These are phyloP conservation scores for Phyllotis vaccarum DNA, from an alignment of 2,797 vertebrate species.

Conservation along the genomic window DNA sequence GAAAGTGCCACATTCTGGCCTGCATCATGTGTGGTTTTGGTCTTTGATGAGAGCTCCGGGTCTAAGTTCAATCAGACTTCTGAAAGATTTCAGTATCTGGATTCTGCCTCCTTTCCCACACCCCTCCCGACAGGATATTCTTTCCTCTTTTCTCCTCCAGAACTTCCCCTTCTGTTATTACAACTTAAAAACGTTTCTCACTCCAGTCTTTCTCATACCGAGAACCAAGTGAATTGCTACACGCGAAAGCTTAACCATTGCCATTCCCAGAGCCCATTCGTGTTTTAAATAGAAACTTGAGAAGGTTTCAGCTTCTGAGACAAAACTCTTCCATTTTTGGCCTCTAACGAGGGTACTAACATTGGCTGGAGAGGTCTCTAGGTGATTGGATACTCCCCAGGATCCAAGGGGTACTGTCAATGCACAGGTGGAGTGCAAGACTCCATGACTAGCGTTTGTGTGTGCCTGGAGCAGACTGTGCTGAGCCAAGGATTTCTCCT, in stretches of 20 bases:
- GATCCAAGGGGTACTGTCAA: neutral
- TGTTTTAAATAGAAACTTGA: neutral
- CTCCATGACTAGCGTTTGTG: neutral
- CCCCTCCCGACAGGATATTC: neutral
- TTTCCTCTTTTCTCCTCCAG: neutral
- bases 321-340: neutral
- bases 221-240: neutral
- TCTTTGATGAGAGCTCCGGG: neutral
- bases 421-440: neutral
- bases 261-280: neutral
- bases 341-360: neutral
- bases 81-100: neutral
- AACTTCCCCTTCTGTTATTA: neutral
- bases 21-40: neutral
- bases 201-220: neutral
- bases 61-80: neutral
- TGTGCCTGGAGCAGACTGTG: neutral
- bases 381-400: neutral
- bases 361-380: neutral
- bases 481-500: neutral
- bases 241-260: neutral
- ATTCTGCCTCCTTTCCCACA: neutral
- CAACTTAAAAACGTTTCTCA: neutral
- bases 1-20: neutral
- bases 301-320: neutral